Conservation (phyloP, 2,113 vertebrate species). For the Myotis yumanensis region DNA sequence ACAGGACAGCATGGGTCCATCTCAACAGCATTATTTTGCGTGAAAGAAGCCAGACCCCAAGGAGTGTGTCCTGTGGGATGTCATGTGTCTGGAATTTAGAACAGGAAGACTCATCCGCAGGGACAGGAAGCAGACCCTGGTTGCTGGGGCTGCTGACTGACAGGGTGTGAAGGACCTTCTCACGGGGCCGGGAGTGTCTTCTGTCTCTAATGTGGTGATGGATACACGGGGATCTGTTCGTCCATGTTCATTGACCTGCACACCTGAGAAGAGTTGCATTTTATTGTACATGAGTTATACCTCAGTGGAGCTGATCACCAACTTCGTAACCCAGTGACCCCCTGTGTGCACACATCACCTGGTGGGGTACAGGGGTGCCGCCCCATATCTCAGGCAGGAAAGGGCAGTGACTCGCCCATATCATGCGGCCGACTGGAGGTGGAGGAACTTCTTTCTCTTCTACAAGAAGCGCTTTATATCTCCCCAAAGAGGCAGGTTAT, state of each 20-base stretch:
- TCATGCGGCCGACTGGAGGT: neutral
- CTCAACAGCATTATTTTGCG: neutral
- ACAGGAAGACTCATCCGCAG: neutral
- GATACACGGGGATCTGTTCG: too few species aligned
- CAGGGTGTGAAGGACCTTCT: neutral
- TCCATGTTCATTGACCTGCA: neutral
- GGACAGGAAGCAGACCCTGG: neutral
- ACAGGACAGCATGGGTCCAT: neutral
- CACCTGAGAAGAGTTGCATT: neutral
- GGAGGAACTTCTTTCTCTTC: neutral
- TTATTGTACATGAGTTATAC: neutral
- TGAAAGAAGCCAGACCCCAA: neutral
- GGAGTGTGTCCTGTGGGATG: neutral
- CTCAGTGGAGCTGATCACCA: neutral
- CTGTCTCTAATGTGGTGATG: neutral
- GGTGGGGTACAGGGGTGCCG: rapidly evolving
- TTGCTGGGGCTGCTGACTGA: neutral
- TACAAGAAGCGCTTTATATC: neutral
- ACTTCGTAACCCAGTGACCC: neutral
- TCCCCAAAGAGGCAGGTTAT: neutral
- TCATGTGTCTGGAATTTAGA: neutral
- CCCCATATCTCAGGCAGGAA: neutral
- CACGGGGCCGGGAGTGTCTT: neutral
- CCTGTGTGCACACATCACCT: neutral
- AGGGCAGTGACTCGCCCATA: neutral